Percentiles rank a stretch among this genome's conserved stretches.
Conservation (phyloP, 2,888 invertebrate genomes). For the Acronicta aceris region DNA sequence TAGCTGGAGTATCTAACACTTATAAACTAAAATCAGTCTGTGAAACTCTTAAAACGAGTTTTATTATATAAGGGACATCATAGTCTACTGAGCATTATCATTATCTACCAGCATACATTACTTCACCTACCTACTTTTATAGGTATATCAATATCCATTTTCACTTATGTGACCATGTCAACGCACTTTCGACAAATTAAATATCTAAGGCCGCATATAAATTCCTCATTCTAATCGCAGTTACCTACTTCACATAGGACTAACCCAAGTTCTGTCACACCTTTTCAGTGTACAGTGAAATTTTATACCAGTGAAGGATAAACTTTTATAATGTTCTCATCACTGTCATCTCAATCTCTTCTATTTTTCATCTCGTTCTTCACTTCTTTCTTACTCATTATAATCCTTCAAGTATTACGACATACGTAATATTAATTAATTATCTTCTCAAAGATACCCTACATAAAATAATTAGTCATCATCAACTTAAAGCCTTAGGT, state of each 20-base stretch:
- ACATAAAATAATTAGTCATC: slow-evolving; percentile 2
- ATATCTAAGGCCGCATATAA: slow-evolving; percentile 31
- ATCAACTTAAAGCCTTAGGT: slow-evolving; percentile 11
- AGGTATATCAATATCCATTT: slow-evolving; percentile 20
- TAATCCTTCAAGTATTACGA: not conserved
- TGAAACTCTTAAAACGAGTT: slow-evolving; percentile 82
- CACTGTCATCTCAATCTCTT: not conserved
- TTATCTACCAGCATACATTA: slow-evolving; percentile 60
- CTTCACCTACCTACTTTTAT: slow-evolving; percentile 39
- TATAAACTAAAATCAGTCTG: slow-evolving; percentile 87
- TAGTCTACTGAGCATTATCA: slow-evolving; percentile 77
- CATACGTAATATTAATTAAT: not conserved
- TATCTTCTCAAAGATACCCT: not conserved
- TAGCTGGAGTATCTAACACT: slow-evolving; percentile 80
- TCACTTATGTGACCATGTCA: slow-evolving; percentile 44
- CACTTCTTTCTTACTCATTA: not conserved
- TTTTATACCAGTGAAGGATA: too few species aligned
- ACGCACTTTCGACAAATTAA: slow-evolving; percentile 47
- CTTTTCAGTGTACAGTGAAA: not conserved
- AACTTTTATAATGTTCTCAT: not conserved
- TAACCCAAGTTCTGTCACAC: not conserved
- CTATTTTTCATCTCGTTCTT: not conserved
- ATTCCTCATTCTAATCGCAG: not conserved
- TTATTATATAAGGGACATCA: slow-evolving; percentile 63
- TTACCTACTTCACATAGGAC: not conserved